Percentiles rank a stretch among this genome's conserved stretches.
These are phyloP conservation scores for Danio aesculapii DNA, from an alignment of 2,797 vertebrate genomes.

Conservation along the genomic window DNA sequence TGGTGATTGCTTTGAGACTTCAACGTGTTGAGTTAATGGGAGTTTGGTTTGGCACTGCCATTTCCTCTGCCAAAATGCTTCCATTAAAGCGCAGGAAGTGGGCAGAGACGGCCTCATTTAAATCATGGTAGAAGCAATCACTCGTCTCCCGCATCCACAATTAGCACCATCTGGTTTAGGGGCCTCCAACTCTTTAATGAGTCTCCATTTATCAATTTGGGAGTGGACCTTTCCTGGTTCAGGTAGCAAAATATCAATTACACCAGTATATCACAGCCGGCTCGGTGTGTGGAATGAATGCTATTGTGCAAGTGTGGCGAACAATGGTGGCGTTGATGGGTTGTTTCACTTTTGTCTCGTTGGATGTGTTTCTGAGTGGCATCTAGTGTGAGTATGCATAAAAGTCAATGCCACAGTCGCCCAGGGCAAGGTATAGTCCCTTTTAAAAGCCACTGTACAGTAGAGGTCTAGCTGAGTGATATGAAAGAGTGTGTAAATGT, in stretches of 20 bases:
- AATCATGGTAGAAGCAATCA: constrained; percentile 64
- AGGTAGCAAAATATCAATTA: constrained; percentile 61
- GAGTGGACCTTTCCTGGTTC: constrained; percentile 52
- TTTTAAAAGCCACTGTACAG: constrained; percentile 34
- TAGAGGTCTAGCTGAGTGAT: neutral
- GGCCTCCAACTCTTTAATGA: constrained; percentile 62
- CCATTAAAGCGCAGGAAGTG: constrained; percentile 63
- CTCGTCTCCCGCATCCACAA: constrained; percentile 65
- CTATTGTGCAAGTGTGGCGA: constrained; percentile 1
- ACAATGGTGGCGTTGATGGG: neutral
- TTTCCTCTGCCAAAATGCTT: constrained; percentile 62
- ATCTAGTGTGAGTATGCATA: neutral
- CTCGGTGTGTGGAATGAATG: neutral
- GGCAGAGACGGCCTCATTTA: constrained; percentile 60
- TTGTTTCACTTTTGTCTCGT: constrained; percentile 11
- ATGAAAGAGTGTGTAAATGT: constrained; percentile 41
- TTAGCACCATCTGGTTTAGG: constrained; percentile 67
- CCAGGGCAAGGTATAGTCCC: constrained; percentile 43
- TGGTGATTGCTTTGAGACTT: constrained; percentile 51
- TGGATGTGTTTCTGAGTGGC: constrained; percentile 12
- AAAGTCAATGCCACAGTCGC: constrained; percentile 30
- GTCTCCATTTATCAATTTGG: constrained; percentile 62
- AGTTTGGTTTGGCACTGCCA: constrained; percentile 56
- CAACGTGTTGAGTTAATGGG: constrained; percentile 61
- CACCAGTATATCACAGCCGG: neutral